Base-by-base conservation (phyloP, 2,797 vertebrate genomes). In the Anolis apletophallus region DNA sequence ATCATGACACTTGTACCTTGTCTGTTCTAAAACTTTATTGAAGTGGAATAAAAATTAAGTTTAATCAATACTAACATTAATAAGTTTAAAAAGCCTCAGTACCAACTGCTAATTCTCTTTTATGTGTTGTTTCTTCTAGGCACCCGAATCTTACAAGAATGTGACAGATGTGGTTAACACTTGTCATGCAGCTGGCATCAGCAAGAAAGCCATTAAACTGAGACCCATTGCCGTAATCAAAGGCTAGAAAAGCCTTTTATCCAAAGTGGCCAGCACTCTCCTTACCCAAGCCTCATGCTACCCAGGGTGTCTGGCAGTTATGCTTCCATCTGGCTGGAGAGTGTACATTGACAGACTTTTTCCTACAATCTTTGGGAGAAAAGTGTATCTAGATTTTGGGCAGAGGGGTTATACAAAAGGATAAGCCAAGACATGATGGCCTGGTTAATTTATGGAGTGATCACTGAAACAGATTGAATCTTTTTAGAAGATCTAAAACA, bases 131-230 rank as follows among this genome's bases (percentile, higher is more conserved):
- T 87, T 79, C n/a, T 84, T 46, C 17, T 55, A 99, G 99, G 99
- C 98, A 88, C 98, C 99, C 0, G 98, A 99, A 86, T 99, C 99
- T 13, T 99, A 99, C 61, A 99, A 99, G 92, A 99, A 99, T 0
- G 99, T 99, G 93, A 99, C 98, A 0, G 99, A 99, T 57, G 99
- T 99, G 5, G 98, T 99, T 68, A 97, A 99, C 93, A 99, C 99
- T 17, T 99, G 99, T 92, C 98, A 99, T 0, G 97, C 98, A 59
- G 99, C 98, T 3, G 99, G 99, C 11, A 99, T 99, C 96, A 99
- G 99, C 90, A 98, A 97, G 96, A 99, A 99, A 94, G 98, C 99
- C 80, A 99, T 99, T 92, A 99, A 99, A 92, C 96, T 99, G 89
- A 95, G 98, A 82, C 99, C 99, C 0, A 99, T 99, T 57, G 99